A percentile compares a stretch with the other conserved stretches of the same genome.
Conservation (phyloP, 2,113 vertebrate genomes). For the Ia io region DNA sequence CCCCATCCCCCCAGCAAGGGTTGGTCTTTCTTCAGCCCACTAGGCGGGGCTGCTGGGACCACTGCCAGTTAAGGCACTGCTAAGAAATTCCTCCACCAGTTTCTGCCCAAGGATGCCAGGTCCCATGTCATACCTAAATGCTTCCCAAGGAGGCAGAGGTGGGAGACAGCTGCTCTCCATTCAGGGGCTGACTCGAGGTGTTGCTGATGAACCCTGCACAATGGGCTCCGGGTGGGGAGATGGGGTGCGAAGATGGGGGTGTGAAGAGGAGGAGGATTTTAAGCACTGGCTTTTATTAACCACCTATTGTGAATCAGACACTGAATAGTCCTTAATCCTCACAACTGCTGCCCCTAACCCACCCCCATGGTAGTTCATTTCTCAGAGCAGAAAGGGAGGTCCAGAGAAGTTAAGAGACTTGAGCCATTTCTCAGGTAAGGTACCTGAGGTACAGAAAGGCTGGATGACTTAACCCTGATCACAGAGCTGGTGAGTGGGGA, state of each 20-base stretch:
- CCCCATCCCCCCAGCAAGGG: not conserved
- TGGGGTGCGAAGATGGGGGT: not conserved
- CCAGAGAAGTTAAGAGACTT: not conserved
- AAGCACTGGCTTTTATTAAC: not conserved
- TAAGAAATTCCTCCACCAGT: not conserved
- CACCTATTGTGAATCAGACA: not conserved
- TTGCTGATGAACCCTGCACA: not conserved
- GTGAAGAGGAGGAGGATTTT: not conserved
- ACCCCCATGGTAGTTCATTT: too few relatives aligned
- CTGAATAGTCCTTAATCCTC: not conserved
- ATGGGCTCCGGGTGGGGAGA: not conserved
- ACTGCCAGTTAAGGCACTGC: not conserved
- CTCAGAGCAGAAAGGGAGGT: not conserved
- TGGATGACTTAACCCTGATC: not conserved
- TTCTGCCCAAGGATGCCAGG: not conserved
- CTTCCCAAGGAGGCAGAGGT: not conserved
- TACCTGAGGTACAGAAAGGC: not conserved
- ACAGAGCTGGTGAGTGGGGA: not conserved
- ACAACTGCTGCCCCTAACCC: not conserved
- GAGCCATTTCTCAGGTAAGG: not conserved
- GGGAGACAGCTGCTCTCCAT: not conserved
- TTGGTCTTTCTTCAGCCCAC: not conserved
- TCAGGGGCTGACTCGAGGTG: not conserved
- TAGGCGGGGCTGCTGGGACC: not conserved
- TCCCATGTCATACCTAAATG: not conserved